Evolutionary conservation across 2,888 invertebrate genomes (phyloP).

Genomic region (Diploptera punctata): DNA sequence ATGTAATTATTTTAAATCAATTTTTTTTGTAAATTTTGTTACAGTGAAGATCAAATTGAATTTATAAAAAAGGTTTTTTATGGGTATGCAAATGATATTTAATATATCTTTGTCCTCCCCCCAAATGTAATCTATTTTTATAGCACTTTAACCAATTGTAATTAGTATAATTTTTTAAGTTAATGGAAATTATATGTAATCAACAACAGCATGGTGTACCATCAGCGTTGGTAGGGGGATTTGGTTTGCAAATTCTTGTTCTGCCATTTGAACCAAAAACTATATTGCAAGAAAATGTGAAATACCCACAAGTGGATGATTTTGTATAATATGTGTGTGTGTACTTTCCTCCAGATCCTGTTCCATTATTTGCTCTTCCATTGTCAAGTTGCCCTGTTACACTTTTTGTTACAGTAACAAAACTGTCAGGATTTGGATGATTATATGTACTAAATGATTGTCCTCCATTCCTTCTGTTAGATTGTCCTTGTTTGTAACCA

Average conservation of each 20-base stretch:
- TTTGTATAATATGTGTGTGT: slow-evolving; percentile 84
- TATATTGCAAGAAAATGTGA: slow-evolving; percentile 84
- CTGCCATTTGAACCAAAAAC: slow-evolving; percentile 78
- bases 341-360: slow-evolving; percentile 67
- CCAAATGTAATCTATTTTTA: too few species aligned
- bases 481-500: not conserved
- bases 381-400: slow-evolving; percentile 75
- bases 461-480: slow-evolving; percentile 28
- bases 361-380: slow-evolving; percentile 55
- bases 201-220: slow-evolving; percentile 60
- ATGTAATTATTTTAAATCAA: too few species aligned
- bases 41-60: too few species aligned
- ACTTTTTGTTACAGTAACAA: slow-evolving; percentile 80
- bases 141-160: too few species aligned
- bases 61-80: too few species aligned
- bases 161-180: too few species aligned
- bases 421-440: slow-evolving; percentile 62
- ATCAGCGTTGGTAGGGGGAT: slow-evolving; percentile 77
- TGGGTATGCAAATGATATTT: too few species aligned
- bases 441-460: slow-evolving; percentile 10
- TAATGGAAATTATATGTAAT: too few species aligned
- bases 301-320: slow-evolving; percentile 86
- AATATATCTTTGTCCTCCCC: too few species aligned
- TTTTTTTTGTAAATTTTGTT: too few species aligned
- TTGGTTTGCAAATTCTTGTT: slow-evolving; percentile 83